phyloP scores from a whole-genome alignment of 2,797 vertebrate genomes.

The Danio albolineatus region DNA sequence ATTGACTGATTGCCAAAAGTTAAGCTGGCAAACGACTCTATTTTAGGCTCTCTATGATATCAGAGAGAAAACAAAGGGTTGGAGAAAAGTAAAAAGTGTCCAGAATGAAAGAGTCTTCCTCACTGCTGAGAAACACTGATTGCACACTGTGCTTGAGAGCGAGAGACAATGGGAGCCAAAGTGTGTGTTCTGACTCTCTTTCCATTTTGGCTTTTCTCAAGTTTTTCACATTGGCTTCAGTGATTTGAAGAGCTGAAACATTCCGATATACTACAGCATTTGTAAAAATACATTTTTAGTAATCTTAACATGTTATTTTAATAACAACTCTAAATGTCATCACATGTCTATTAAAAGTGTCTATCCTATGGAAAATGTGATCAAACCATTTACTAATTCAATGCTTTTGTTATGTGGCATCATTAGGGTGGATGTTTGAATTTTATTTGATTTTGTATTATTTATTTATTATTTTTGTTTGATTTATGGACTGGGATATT shows the following conservation, averaged over 20 bases:
- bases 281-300: too few relatives aligned
- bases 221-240: neutral
- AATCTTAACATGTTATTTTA: too few relatives aligned
- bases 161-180: slow-evolving; percentile 49
- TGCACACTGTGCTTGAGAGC: slow-evolving; percentile 37
- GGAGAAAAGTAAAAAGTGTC: slow-evolving; percentile 21
- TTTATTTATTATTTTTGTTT: too few relatives aligned
- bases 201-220: slow-evolving; percentile 15
- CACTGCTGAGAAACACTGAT: slow-evolving; percentile 41
- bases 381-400: too few relatives aligned
- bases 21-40: slow-evolving; percentile 9
- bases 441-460: too few relatives aligned
- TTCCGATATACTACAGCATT: neutral
- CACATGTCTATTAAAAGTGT: too few relatives aligned
- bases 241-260: neutral
- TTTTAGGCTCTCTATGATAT: slow-evolving; percentile 16
- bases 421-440: too few relatives aligned
- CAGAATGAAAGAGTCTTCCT: slow-evolving; percentile 37
- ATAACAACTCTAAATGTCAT: too few relatives aligned
- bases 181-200: slow-evolving; percentile 16
- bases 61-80: slow-evolving; percentile 19
- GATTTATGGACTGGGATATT: too few relatives aligned
- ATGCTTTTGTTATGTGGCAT: too few relatives aligned
- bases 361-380: too few relatives aligned
- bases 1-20: slow-evolving; percentile 2